Percentiles rank a stretch among this genome's conserved stretches.
Evolutionary conservation across 2,888 invertebrate species (phyloP).

Genomic region (Dryocosmus kuriphilus): DNA sequence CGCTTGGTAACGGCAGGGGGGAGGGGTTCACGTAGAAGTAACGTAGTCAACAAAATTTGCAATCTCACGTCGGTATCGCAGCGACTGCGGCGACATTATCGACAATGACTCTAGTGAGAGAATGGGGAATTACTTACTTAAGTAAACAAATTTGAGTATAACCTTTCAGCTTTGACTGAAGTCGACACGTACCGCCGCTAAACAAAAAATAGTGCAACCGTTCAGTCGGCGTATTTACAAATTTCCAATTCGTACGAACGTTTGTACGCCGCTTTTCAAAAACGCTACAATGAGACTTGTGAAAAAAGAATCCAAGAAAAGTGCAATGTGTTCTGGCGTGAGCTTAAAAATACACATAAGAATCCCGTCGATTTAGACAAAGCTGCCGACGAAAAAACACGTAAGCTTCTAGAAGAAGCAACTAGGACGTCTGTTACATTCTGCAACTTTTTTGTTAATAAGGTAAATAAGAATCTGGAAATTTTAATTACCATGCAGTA

Average conservation of each 20-base stretch:
- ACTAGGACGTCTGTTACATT: background rate
- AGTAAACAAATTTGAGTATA: background rate
- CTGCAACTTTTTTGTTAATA: background rate
- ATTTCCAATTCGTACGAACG: background rate
- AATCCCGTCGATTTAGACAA: slow-evolving; percentile 12
- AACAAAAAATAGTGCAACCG: no score
- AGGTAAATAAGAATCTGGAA: background rate
- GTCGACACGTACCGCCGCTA: no score
- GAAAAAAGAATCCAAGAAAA: slow-evolving; percentile 1
- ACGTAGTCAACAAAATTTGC: no score
- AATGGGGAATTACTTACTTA: background rate
- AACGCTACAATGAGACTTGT: background rate
- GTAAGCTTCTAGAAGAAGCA: background rate
- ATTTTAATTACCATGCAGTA: no score
- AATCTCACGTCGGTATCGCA: background rate
- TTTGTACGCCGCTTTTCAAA: background rate
- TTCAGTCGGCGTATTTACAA: no score
- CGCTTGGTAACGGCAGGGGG: no score
- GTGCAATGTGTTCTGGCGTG: background rate
- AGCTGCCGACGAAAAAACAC: slow-evolving; percentile 2
- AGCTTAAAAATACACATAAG: background rate
- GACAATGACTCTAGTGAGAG: background rate
- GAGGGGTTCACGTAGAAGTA: no score
- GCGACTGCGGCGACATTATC: background rate
- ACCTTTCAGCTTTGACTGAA: no score